Percentiles rank a stretch among this genome's conserved stretches.
phyloP scores from a whole-genome alignment of 1,140 invertebrate species.

The Lanistes nyassanus region DNA sequence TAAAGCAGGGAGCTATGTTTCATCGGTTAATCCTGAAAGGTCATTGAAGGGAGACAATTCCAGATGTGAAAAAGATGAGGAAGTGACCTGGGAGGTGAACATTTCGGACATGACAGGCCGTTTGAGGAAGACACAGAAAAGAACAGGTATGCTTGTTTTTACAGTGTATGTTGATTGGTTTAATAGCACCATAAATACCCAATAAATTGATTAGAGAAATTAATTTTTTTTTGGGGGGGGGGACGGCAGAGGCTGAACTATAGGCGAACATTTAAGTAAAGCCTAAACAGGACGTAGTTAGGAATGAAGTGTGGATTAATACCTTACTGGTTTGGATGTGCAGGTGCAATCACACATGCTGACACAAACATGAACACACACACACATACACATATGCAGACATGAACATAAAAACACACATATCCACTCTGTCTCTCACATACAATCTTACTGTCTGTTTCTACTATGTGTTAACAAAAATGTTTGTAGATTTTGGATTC shows the following conservation, averaged over 20 bases:
- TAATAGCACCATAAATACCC: background rate
- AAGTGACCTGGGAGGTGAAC: constrained; percentile 48
- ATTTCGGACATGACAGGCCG: constrained; percentile 23
- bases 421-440: background rate
- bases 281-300: background rate
- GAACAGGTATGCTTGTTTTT: constrained; percentile 19
- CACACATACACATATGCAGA: constrained; percentile 1
- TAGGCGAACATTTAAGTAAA: background rate
- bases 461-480: background rate
- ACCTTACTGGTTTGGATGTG: background rate
- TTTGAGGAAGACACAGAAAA: constrained; percentile 1
- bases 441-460: background rate
- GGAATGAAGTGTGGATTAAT: background rate
- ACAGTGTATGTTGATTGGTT: background rate
- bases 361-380: constrained; percentile 1
- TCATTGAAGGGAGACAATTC: background rate
- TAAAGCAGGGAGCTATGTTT: background rate
- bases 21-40: background rate
- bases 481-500: background rate
- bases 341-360: background rate
- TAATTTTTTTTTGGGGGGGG: background rate
- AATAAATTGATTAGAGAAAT: background rate
- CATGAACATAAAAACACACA: background rate
- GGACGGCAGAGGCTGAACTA: background rate
- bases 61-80: background rate